Evolutionary conservation across 2,888 invertebrate species (phyloP), one percentile per base, ranked within the genome.

Genomic region (Drosophila fulvimacula): DNA sequence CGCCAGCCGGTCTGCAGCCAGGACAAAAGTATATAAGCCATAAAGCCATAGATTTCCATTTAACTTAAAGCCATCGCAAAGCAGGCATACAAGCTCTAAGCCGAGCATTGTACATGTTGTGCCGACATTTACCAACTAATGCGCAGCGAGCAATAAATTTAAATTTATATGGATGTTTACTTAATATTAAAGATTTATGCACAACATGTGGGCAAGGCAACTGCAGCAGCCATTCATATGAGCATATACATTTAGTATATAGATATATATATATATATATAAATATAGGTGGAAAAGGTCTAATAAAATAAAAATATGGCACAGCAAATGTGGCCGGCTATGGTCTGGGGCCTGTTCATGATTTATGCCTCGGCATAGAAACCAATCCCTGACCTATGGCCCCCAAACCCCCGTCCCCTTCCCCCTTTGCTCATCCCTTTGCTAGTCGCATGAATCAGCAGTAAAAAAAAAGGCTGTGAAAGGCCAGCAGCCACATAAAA

Each of bases 111-210:
- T 58, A 48, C n/a, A 56, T 62, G 58, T 62, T 55, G 42, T 46
- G 61, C 63, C 46, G 46, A 76, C 52, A 65, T 67, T 60, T 27
- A 67, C 48, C 46, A 77, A 71, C 75, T 81, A 79, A 83, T 81
- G 79, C 79, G 72, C 79, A 79, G 74, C 55, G 68, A 70, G 87
- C 81, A 66, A 83, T 86, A 83, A 86, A 83, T 83, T 83, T 78
- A 86, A 86, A 83, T 86, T 86, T 83, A 83, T 79, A 78, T 81
- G 76, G 71, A 73, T 83, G 80, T 83, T 83, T 83, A 83, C 81
- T 83, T 83, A 83, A 83, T 86, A 83, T 86, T 86, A 81, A 78
- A 83, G 83, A 83, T 83, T 83, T 83, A 83, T 83, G 82, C 69
- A 79, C 83, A 83, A 80, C 75, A 81, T 80, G 79, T 73, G 79